phyloP scores from a whole-genome alignment of 2,113 vertebrate genomes.

The Mobula hypostoma region DNA sequence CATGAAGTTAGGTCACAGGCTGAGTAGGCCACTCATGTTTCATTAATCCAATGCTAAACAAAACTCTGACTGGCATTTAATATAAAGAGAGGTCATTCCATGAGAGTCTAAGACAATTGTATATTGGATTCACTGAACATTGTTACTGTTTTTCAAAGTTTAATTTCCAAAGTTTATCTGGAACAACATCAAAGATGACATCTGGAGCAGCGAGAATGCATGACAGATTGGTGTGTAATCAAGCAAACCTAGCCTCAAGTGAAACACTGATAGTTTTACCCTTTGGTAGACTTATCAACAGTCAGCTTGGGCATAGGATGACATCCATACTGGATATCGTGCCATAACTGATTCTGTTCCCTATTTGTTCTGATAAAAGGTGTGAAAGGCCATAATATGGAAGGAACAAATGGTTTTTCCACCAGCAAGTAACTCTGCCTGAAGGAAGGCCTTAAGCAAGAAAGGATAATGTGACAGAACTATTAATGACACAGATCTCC shows the following conservation, averaged over 20 bases:
- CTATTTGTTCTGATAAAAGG: background rate
- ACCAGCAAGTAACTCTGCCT: background rate
- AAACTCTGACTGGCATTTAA: background rate
- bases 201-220: background rate
- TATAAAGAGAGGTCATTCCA: background rate
- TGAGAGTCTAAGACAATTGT: background rate
- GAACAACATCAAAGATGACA: background rate
- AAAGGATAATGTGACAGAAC: background rate
- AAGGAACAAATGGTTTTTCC: background rate
- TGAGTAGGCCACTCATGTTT: no score
- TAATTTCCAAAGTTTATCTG: background rate
- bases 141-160: background rate
- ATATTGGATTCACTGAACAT: background rate
- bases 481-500: background rate
- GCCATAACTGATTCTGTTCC: background rate
- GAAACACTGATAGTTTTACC: background rate
- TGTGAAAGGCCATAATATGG: background rate
- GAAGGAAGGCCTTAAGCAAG: background rate
- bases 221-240: background rate
- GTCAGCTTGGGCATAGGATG: background rate
- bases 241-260: background rate
- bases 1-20: no score
- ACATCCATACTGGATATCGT: background rate
- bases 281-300: background rate
- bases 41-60: background rate